Percentiles rank a stretch among this genome's conserved stretches.
These are phyloP conservation scores for Trichomalopsis sarcophagae DNA, from an alignment of 1,140 invertebrate species.

Conservation along the genomic window DNA sequence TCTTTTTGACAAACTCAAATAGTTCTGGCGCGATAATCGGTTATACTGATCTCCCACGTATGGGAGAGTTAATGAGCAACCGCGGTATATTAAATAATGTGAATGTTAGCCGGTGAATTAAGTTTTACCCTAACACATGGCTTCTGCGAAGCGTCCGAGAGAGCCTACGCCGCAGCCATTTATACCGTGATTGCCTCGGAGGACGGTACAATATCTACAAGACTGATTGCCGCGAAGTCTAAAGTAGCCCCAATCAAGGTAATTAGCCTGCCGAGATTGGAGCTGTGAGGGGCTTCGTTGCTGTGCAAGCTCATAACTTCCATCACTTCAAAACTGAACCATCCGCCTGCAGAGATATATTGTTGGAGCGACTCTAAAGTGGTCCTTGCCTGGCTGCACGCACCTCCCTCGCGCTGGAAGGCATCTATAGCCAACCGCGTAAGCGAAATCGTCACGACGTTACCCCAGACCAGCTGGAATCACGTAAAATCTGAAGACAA, in stretches of 20 bases:
- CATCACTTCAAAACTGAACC: neutral
- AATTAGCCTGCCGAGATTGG: neutral
- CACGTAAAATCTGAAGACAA: neutral
- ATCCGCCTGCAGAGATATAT: neutral
- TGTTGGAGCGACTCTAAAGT: neutral
- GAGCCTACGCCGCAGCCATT: conserved; percentile 11
- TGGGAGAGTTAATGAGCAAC: no score
- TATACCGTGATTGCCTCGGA: neutral
- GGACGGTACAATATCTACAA: neutral
- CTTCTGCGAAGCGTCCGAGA: conserved; percentile 42
- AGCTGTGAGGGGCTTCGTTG: neutral
- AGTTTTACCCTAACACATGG: no score
- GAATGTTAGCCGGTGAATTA: no score
- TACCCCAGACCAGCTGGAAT: neutral
- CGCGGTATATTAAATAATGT: no score
- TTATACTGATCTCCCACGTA: no score
- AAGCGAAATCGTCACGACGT: neutral
- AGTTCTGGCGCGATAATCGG: no score
- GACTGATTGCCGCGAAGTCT: neutral
- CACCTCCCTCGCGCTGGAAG: neutral
- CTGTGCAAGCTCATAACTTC: neutral
- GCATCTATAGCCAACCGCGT: neutral
- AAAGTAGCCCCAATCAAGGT: neutral
- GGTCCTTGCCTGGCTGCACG: neutral
- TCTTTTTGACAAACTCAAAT: no score